Base-by-base conservation (phyloP, 2,888 invertebrate species). In the Dicycla oo region DNA sequence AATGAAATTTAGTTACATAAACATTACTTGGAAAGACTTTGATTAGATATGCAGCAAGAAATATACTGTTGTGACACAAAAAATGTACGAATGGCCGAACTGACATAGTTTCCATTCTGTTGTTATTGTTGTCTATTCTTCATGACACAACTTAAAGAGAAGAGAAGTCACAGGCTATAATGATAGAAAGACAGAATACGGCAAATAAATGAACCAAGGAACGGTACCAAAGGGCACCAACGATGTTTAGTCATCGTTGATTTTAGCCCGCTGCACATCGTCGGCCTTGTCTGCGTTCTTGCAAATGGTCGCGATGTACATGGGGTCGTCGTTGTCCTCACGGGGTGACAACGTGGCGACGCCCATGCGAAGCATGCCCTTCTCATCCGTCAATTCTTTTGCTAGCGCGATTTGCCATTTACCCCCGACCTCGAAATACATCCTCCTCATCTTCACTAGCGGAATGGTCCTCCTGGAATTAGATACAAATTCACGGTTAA, bases 321-420 rank as follows among this genome's bases (percentile, higher is more conserved):
- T 38, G n/a, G 23, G 5, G 20, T 49, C n/a, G 18, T 18, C 8
- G 18, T 3, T 8, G 1, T 13, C 11, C 3, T 5, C n/a, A 68
- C 18, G 2, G 5, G 18, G 2, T 5, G 1, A 20, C 8, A 30
- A 30, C 8, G 8, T 13, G 23, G 26, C 23, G 47, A 38, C 8
- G 38, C 13, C 40, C 38, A 18, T 18, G 30, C 15, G 34, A 20
- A 0, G 49, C n/a, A 10, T 13, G 18, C 13, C 51, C 40, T 30
- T 30, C 69, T 51, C 69, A n/a, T 13, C 40, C 68, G 68, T 40
- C 38, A 68, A 49, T 68, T 68, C 49, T 66, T 66, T 66, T 34
- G 3, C n/a, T 40, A n/a, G 2, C 5, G 1, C 11, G 67, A 68
- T 68, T 68, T 68, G 68, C 49, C 51, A 30, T 13, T 26, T 18